Percentiles rank a stretch among this genome's conserved stretches.
phyloP scores from a whole-genome alignment of 2,797 vertebrate genomes.

The Arnoldichthys spilopterus region DNA sequence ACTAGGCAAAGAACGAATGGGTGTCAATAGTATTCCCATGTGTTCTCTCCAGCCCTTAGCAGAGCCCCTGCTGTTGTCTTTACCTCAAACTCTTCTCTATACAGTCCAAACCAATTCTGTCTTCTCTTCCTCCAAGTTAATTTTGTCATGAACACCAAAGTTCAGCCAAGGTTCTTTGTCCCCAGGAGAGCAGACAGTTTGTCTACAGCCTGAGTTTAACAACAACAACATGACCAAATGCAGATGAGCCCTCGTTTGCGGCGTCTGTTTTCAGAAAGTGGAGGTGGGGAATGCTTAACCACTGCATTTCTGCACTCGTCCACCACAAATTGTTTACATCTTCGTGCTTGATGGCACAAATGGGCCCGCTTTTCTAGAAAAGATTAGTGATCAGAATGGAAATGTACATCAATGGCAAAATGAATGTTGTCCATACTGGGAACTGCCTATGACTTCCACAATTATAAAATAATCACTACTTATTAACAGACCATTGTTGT shows the following conservation, averaged over 20 bases:
- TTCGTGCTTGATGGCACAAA: neutral
- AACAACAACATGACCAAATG: constrained; percentile 18
- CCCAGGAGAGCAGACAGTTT: constrained; percentile 29
- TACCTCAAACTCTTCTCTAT: constrained; percentile 10
- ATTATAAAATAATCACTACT: neutral
- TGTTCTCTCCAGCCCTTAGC: neutral
- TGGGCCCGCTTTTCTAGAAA: neutral
- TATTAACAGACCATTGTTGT: neutral
- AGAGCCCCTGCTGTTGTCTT: neutral
- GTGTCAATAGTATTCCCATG: neutral
- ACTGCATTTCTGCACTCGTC: neutral
- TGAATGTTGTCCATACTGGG: too few species aligned
- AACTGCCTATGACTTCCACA: neutral
- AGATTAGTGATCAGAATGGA: neutral
- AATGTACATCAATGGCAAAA: too few species aligned
- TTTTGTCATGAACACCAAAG: constrained; percentile 11
- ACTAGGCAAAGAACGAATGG: neutral
- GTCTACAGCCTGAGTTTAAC: constrained; percentile 14
- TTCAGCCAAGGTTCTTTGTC: constrained; percentile 41
- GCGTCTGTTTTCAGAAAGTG: neutral
- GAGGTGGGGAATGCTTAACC: neutral
- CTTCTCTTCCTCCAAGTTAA: neutral
- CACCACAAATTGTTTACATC: constrained; percentile 3
- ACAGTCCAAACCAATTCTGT: neutral
- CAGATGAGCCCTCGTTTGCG: constrained; percentile 3